These are phyloP conservation scores for Poicephalus meyeri DNA, from an alignment of 2,113 vertebrate species.

Conservation along the genomic window DNA sequence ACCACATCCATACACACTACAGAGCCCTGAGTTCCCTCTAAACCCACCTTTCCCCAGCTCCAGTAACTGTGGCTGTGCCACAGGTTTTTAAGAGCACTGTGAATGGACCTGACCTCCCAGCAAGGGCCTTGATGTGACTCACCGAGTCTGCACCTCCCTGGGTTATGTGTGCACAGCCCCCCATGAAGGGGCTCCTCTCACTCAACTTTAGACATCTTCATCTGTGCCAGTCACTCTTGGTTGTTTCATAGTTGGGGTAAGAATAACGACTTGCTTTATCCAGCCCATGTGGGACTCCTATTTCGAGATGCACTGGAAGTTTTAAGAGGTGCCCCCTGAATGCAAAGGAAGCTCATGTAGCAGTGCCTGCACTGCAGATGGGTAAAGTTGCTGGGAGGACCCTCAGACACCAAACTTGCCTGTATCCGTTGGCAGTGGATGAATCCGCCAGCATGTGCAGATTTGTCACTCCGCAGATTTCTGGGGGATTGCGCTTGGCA, in stretches of 20 bases:
- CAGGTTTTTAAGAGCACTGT: neutral
- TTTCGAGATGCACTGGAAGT: neutral
- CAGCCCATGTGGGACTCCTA: neutral
- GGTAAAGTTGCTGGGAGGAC: neutral
- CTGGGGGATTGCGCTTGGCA: neutral
- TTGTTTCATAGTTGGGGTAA: neutral
- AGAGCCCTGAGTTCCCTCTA: neutral
- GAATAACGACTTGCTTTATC: neutral
- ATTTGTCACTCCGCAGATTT: neutral
- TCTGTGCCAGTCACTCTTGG: neutral
- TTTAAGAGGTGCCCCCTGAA: neutral
- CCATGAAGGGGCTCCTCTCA: neutral
- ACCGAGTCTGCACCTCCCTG: neutral
- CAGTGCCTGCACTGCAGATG: neutral
- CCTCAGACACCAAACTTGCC: neutral
- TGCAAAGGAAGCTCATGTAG: neutral
- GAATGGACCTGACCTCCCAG: neutral
- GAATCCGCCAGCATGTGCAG: neutral
- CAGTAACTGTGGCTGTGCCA: neutral
- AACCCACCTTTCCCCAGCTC: neutral
- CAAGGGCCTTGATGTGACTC: neutral
- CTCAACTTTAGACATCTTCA: neutral
- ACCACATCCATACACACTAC: too few species aligned
- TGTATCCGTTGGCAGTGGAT: neutral
- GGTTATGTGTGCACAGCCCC: neutral